These are phyloP conservation scores for Calephelis perditalis DNA, from an alignment of 2,888 invertebrate genomes.

Conservation along the genomic window DNA sequence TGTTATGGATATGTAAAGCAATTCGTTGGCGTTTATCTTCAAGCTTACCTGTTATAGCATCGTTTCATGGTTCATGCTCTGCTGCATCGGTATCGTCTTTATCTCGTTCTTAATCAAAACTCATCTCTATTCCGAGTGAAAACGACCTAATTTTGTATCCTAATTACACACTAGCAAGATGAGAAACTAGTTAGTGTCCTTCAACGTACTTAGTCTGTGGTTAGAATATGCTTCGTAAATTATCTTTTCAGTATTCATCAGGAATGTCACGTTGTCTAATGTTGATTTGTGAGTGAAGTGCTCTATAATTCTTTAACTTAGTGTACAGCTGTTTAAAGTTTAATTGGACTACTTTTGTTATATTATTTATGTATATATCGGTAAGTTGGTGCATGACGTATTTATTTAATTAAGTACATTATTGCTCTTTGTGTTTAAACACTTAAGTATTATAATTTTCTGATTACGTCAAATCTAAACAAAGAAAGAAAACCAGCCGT, in stretches of 20 bases:
- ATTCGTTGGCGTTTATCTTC: conserved; percentile 17
- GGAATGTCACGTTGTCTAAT: conserved; percentile 33
- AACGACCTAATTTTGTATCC: conserved; percentile 23
- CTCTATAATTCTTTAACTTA: conserved; percentile 2
- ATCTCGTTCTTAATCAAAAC: conserved; percentile 36
- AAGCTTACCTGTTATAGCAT: conserved; percentile 28
- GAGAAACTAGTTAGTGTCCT: conserved; percentile 68
- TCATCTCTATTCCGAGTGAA: conserved; percentile 34
- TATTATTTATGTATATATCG: too few species aligned
- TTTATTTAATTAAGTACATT: too few species aligned
- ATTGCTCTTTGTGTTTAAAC: too few species aligned
- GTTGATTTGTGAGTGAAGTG: conserved; percentile 29
- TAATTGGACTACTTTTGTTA: too few species aligned
- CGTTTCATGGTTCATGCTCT: conserved; percentile 68
- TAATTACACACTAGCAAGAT: conserved; percentile 44
- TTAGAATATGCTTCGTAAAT: conserved; percentile 56
- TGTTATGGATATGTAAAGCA: background rate
- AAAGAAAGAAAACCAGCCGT: too few species aligned
- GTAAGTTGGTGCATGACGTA: too few species aligned
- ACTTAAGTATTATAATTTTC: too few species aligned
- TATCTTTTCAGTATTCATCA: conserved; percentile 60
- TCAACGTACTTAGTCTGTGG: conserved; percentile 49
- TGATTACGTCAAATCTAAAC: too few species aligned
- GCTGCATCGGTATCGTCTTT: conserved; percentile 56
- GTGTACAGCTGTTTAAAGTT: too few species aligned